phyloP scores from a whole-genome alignment of 2,113 vertebrate species.

The Gymnogyps californianus region DNA sequence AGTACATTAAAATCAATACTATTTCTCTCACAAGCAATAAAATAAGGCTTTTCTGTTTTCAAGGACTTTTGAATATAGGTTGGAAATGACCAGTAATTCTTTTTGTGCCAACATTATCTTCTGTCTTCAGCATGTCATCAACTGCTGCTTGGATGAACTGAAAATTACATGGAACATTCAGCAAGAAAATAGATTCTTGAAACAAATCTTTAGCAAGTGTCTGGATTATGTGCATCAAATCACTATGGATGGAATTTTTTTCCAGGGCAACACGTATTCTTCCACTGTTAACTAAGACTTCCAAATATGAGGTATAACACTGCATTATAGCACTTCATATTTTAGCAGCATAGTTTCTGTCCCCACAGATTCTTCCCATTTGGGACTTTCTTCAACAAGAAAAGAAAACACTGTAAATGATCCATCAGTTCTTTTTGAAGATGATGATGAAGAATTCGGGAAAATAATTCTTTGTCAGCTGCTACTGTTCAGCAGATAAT shows the following conservation, averaged over 20 bases:
- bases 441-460: not conserved
- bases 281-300: not conserved
- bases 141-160: not conserved
- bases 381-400: not conserved
- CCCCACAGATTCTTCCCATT: not conserved
- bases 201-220: not conserved
- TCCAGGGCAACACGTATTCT: not conserved
- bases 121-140: not conserved
- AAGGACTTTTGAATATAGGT: not conserved
- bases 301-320: not conserved
- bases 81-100: not conserved
- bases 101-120: not conserved
- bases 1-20: not conserved
- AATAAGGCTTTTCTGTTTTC: not conserved
- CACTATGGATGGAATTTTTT: not conserved
- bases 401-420: not conserved
- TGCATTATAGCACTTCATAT: not conserved
- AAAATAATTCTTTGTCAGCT: not conserved
- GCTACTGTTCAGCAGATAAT: not conserved
- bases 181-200: not conserved
- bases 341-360: not conserved
- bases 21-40: not conserved
- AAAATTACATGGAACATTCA: not conserved
- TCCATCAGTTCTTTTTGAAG: not conserved
- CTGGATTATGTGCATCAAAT: not conserved